Percentiles rank a stretch among this genome's conserved stretches.
phyloP scores from a whole-genome alignment of 2,888 invertebrate genomes.

The Miltochrista miniata region DNA sequence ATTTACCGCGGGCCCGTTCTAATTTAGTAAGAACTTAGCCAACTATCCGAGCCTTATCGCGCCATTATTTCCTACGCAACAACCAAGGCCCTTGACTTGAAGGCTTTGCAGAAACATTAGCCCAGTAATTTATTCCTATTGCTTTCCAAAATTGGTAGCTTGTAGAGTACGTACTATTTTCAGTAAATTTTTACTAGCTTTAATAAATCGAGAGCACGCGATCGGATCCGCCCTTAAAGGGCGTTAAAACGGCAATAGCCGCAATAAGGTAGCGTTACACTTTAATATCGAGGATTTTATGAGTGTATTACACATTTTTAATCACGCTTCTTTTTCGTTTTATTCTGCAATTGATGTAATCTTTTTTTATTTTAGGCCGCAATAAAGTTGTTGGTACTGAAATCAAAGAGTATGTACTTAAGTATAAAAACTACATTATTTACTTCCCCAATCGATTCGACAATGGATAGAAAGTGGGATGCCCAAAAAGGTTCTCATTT shows the following conservation, averaged over 20 bases:
- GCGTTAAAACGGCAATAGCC: constrained; percentile 28
- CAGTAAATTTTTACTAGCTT: constrained; percentile 39
- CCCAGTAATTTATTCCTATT: constrained; percentile 52
- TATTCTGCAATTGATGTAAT: no score
- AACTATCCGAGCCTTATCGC: constrained; percentile 32
- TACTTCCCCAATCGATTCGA: no score
- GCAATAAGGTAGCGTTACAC: constrained; percentile 22
- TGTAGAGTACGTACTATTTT: constrained; percentile 39
- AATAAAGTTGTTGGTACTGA: no score
- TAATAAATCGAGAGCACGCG: constrained; percentile 46
- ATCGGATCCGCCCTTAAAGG: constrained; percentile 24
- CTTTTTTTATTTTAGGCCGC: no score
- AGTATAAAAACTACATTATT: no score
- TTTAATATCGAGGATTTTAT: constrained; percentile 27
- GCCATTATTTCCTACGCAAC: constrained; percentile 33
- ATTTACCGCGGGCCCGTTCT: constrained; percentile 19
- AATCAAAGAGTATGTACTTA: no score
- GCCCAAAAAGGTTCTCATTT: no score
- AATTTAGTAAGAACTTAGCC: constrained; percentile 27
- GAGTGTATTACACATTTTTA: neutral
- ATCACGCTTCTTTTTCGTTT: no score
- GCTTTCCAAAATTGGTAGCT: constrained; percentile 50
- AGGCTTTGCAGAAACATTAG: constrained; percentile 47
- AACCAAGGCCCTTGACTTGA: constrained; percentile 31
- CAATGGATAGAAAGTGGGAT: no score